Base-by-base conservation (phyloP, 1,140 invertebrate species). In the Hylyphantes graminicola region DNA sequence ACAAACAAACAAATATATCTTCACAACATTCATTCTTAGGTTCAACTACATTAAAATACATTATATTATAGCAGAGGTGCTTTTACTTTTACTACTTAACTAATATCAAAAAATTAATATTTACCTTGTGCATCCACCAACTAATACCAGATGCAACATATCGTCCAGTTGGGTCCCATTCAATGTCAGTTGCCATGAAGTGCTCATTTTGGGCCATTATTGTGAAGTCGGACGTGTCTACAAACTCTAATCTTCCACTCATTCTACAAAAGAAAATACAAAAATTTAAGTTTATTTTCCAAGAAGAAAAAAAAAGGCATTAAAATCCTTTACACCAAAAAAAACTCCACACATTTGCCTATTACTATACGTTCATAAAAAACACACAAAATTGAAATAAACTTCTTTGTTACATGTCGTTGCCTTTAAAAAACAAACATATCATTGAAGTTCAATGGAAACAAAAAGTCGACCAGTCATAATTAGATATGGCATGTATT, bases 91-190 rank as follows among this genome's bases (percentile, higher is more conserved):
- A 75, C 86, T 67, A 59, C 0, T 76, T 79, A n/a, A n/a, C n/a
- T 51, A 13, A 1, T 51, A 61, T 15, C 50, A 72, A 74, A n/a
- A 57, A 0, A 75, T 12, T 53, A 53, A 78, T 51, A 70, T 11
- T 17, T 87, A 92, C 96, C 91, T 98, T 98, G 70, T 96, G 95
- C 87, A 97, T 98, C 94, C 97, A 98, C 81, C 94, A 95, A 2
- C 96, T 98, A 10, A 98, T 97, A 8, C 94, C 96, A 0, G 97
- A 98, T 15, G 97, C 94, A 15, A 99, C 96, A 90, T 98, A 99
- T 88, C 98, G 92, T 17, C 98, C 98, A 51, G 98, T 99, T 8
- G 98, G 98, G 91, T 99, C 98, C 98, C 98, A 99, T 90, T 99
- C 97, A 5, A 98, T 95, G 88, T 98, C 97, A 0, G 96, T 97